Base-by-base conservation (phyloP, 1,140 invertebrate genomes). In the Xylocopa sonorina region DNA sequence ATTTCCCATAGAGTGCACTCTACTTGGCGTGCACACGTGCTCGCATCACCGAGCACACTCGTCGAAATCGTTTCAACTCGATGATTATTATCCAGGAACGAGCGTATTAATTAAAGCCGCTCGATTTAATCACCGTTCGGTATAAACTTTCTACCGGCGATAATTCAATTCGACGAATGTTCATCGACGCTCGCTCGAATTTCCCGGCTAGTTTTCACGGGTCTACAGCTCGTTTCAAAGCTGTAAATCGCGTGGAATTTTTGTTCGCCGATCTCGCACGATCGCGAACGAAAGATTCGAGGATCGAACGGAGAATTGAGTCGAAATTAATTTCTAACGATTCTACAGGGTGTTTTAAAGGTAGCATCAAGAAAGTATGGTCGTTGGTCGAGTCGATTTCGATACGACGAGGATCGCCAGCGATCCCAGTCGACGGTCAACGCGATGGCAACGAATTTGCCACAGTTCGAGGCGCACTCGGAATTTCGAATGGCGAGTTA, bases 51-150 rank as follows among this genome's bases (percentile, higher is more conserved):
- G n/a, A 43, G 14, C 7, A 29, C 41, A 29, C 41, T 66, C 63
- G 18, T 48, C 63, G 18, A 46, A 46, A 48, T 48, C 63, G 63
- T 66, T 66, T 66, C 63, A 43, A 53, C 27, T 27, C 24, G 41
- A 27, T 46, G 63, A 66, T 66, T 66, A 66, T 66, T 66, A 66
- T 66, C 63, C 41, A 64, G 63, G 18, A 64, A 48, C 63, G 63
- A 66, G 29, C 63, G 21, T 66, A 66, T 66, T 66, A 66, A 66
- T 66, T 66, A 66, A 66, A 66, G 16, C 63, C 41, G 63, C 41
- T 66, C 63, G 41, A 66, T 66, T 66, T 66, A 18, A 48, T 66
- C 63, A 66, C 16, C 62, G 62, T 43, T 41, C 41, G 18, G 18
- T 41, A 29, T 48, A 48, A 64, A 66, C 63, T 66, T 66, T 66